Conservation (phyloP, 2,888 invertebrate species). For the Pterostichus madidus region DNA sequence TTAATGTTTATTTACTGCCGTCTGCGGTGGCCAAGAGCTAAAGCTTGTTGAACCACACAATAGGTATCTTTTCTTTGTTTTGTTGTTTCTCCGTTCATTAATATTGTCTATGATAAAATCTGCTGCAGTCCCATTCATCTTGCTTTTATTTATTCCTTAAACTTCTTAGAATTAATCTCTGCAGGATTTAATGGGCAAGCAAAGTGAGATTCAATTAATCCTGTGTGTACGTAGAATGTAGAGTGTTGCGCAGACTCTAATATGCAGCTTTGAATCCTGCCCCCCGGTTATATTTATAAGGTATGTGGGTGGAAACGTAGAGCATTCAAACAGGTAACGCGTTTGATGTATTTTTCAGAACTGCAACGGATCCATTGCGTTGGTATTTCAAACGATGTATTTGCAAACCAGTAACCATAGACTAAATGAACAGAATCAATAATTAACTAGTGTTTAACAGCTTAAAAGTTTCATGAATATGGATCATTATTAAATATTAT, state of each 20-base stretch:
- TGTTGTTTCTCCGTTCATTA: conserved; percentile 1
- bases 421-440: conserved; percentile 34
- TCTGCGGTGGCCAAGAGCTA: too few species aligned
- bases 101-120: conserved; percentile 42
- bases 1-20: too few species aligned
- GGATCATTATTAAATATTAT: conserved; percentile 9
- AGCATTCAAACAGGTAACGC: conserved; percentile 33
- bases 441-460: conserved; percentile 14
- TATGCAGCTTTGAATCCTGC: not conserved
- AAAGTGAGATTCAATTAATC: conserved; percentile 35
- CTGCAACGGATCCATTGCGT: conserved; percentile 18
- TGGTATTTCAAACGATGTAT: conserved; percentile 19
- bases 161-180: not conserved
- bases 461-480: conserved; percentile 20
- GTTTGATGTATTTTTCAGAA: conserved; percentile 40
- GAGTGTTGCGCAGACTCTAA: not conserved
- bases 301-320: conserved; percentile 20
- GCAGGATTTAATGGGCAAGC: conserved; percentile 35
- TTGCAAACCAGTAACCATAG: conserved; percentile 25
- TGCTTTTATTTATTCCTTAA: conserved; percentile 21
- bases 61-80: not conserved
- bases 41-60: too few species aligned
- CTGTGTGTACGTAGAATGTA: conserved; percentile 1
- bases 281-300: conserved; percentile 19
- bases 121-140: conserved; percentile 14